Base-by-base conservation (phyloP, 2,113 vertebrate genomes). In the Hypocryptadius cinnamomeus region DNA sequence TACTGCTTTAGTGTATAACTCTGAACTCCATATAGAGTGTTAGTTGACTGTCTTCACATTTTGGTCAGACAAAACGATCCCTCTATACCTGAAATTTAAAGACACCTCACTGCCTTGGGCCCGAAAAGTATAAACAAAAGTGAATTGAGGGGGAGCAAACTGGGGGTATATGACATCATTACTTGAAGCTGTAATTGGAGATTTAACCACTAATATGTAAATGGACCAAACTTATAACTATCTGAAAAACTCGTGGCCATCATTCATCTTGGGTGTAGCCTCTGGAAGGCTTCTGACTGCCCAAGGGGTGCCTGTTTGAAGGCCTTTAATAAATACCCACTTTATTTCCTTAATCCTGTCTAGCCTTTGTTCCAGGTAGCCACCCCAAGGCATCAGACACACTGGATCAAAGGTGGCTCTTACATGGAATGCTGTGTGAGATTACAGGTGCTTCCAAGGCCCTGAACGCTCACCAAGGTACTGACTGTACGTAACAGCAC, bases 371-470 rank as follows among this genome's bases (percentile, higher is more conserved):
- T 50, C 37, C 31, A 39, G 73, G 44, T 7, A 39, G 44, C 17
- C 45, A 25, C 17, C 31, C 28, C 10, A 20, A 39, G 35, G 28
- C 22, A 33, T 33, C 28, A 84, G 11, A 80, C 0, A 11, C 11
- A 9, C 5, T 4, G 3, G 40, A 33, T 56, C 45, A 51, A 59
- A 27, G 0, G 6, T 0, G 13, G 35, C 28, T 39, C 31, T 35
- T 12, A 6, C 7, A 7, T 0, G 7, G 44, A 53, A n/a, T 3
- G 11, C 28, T 5, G 4, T 5, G 5, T 8, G 25, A 53, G 40
- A 17, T 22, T 70, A 35, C 53, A 33, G n/a, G 23, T 3, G n/a
- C 47, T 6, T 5, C 8, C 37, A 10, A 37, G 31, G 6, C 8
- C 39, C 42, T 24, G 33, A 83, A 37, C 0, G 0, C 31, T 47